phyloP scores from a whole-genome alignment of 2,113 vertebrate species.

The Callipepla californica region DNA sequence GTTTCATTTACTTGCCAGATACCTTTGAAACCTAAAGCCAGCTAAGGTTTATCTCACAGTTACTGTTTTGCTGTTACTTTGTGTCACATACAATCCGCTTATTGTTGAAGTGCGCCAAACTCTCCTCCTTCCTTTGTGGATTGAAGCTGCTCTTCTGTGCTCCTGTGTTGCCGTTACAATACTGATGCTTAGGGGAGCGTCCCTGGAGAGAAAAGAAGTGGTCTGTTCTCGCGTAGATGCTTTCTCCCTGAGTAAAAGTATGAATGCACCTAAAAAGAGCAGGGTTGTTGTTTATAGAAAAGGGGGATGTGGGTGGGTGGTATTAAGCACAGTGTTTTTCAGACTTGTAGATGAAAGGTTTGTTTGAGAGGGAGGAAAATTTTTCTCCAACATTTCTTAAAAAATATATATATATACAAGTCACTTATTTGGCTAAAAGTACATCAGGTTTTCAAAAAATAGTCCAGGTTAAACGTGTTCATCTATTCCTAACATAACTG shows the following conservation, averaged over 20 bases:
- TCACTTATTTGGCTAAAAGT: neutral
- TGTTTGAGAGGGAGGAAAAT: neutral
- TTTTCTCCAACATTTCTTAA: neutral
- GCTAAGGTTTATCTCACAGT: neutral
- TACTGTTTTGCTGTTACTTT: neutral
- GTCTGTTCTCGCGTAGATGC: neutral
- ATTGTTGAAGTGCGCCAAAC: neutral
- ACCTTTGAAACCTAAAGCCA: neutral
- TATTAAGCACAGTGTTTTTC: neutral
- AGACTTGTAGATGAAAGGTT: neutral
- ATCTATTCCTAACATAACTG: neutral
- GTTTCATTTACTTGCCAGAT: neutral
- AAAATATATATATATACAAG: neutral
- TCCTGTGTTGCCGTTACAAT: neutral
- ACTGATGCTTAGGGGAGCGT: neutral
- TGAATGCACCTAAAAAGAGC: neutral
- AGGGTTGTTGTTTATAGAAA: neutral
- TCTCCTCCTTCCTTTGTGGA: neutral
- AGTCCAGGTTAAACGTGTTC: neutral
- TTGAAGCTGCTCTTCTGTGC: neutral
- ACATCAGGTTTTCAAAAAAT: neutral
- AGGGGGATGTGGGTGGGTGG: neutral
- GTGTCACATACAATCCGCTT: neutral
- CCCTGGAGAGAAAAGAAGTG: neutral
- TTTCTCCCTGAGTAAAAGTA: neutral